Evolutionary conservation across 1,140 invertebrate species (phyloP).

Genomic region (Metopolophium dirhodum): DNA sequence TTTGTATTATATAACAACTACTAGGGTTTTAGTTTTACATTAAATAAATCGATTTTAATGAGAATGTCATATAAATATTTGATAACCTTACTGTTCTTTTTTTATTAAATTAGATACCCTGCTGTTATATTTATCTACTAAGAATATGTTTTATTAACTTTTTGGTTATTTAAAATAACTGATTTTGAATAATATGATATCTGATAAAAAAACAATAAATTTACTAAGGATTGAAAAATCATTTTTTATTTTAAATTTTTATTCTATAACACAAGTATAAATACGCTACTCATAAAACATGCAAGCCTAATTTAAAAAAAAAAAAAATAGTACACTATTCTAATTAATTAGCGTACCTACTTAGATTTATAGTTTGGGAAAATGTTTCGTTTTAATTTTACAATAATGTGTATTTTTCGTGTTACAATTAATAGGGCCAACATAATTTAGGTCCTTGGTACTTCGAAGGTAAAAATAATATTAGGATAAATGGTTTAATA

Average conservation of each 20-base stretch:
- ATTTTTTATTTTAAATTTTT: too few species aligned
- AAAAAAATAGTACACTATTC: background rate
- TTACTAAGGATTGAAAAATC: too few species aligned
- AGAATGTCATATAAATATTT: background rate
- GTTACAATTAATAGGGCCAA: background rate
- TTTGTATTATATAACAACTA: background rate
- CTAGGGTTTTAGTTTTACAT: background rate
- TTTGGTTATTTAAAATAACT: too few species aligned
- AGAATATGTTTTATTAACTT: too few species aligned
- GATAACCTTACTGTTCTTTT: background rate
- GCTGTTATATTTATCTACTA: too few species aligned
- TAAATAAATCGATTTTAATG: background rate
- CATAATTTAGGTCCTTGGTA: background rate
- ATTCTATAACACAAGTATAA: too few species aligned
- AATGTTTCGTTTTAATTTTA: background rate
- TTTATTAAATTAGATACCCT: too few species aligned
- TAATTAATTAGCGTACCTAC: background rate
- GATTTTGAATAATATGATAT: too few species aligned
- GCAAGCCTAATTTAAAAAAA: too few species aligned
- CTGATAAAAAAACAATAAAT: too few species aligned
- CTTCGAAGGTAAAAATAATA: background rate
- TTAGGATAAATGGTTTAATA: slow-evolving; percentile 10
- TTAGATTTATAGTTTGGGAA: background rate
- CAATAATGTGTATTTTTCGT: background rate
- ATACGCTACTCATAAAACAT: too few species aligned